phyloP scores from a whole-genome alignment of 2,797 vertebrate genomes.

The Tinamus major region DNA sequence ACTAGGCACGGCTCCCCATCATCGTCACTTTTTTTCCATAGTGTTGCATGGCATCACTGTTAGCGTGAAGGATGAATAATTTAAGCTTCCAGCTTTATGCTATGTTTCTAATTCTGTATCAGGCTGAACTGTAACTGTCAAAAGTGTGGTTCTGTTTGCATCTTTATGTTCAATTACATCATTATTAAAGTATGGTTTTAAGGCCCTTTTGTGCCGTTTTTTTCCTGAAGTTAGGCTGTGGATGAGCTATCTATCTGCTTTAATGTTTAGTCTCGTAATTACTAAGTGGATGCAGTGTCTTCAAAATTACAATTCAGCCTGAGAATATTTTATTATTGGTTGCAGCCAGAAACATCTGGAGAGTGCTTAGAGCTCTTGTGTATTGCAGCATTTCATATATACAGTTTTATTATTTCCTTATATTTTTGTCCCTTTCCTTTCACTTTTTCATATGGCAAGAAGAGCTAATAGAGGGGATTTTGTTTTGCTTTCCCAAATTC shows the following conservation, averaged over 20 bases:
- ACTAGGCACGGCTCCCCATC: not conserved
- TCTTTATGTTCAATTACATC: not conserved
- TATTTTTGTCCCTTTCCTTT: conserved; percentile 13
- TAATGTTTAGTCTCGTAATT: conserved; percentile 26
- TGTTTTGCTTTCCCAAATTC: not conserved
- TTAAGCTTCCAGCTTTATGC: not conserved
- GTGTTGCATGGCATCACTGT: fast-evolving
- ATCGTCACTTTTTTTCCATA: not conserved
- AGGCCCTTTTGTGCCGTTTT: conserved; percentile 4
- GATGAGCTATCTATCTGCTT: conserved; percentile 17
- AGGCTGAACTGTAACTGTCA: not conserved
- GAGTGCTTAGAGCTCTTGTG: not conserved
- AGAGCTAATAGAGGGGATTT: not conserved
- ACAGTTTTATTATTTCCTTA: not conserved
- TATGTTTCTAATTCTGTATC: not conserved
- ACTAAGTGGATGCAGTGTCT: not conserved
- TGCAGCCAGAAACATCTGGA: conserved; percentile 41
- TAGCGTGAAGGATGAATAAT: not conserved
- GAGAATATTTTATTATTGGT: conserved; percentile 24
- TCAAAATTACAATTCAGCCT: not conserved
- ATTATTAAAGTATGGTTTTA: conserved; percentile 9
- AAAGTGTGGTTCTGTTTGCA: not conserved
- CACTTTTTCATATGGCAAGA: not conserved
- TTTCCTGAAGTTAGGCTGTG: not conserved
- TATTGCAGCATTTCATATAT: not conserved